These are phyloP conservation scores for Drosophila stalkeri DNA, from an alignment of 2,888 invertebrate species.

Conservation along the genomic window DNA sequence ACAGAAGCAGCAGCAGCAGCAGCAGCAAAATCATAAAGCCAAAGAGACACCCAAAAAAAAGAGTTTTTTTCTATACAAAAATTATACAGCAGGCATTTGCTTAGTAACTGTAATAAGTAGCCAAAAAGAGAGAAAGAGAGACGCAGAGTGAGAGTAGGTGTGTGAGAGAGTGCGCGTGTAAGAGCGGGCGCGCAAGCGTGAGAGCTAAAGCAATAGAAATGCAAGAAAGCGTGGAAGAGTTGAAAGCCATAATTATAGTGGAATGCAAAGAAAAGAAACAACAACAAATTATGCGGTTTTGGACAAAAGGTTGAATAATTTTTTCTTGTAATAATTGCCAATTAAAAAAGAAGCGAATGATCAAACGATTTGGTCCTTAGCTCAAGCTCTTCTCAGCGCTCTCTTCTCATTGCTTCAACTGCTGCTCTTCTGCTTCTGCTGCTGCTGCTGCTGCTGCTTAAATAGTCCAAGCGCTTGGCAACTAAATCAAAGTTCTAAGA, in stretches of 20 bases:
- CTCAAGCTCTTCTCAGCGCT: background rate
- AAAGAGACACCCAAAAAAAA: constrained; percentile 47
- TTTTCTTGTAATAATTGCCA: constrained; percentile 15
- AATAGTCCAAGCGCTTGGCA: constrained; percentile 6
- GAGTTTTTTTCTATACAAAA: constrained; percentile 8
- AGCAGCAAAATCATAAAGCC: constrained; percentile 48
- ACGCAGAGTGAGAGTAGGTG: constrained; percentile 3
- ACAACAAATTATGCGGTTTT: constrained; percentile 29
- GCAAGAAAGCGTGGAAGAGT: constrained; percentile 71
- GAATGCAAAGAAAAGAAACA: constrained; percentile 36
- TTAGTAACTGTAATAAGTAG: constrained; percentile 29
- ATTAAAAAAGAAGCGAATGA: background rate
- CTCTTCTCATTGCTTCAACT: background rate
- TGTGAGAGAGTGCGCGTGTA: background rate
- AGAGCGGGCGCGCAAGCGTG: constrained; percentile 17
- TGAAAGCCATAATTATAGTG: constrained; percentile 62
- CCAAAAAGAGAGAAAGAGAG: constrained; percentile 16
- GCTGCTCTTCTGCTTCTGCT: background rate
- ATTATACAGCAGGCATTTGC: constrained; percentile 32
- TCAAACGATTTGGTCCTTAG: background rate
- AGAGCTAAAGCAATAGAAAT: constrained; percentile 40
- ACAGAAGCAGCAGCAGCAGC: background rate
- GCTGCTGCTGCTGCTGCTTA: background rate
- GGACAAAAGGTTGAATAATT: constrained; percentile 21
- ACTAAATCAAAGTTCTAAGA: constrained; percentile 13